Conservation (phyloP, 1,140 invertebrate genomes). For the Drosophila nebulosa region DNA sequence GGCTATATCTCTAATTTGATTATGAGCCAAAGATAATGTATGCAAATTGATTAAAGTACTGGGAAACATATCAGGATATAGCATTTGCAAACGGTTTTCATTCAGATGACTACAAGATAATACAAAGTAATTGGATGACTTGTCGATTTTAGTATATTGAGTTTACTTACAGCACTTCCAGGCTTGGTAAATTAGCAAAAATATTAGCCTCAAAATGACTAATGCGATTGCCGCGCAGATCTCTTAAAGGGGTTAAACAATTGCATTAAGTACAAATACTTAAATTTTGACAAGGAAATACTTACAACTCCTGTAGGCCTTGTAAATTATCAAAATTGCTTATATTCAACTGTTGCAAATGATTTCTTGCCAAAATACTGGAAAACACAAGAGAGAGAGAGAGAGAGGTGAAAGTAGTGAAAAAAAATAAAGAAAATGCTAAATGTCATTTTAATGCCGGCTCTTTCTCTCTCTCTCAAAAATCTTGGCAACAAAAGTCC, state of each 20-base stretch:
- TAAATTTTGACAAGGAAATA: conserved; percentile 3
- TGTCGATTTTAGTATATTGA: too few species aligned
- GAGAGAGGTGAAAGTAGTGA: too few species aligned
- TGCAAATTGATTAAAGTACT: conserved; percentile 57
- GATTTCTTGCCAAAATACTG: conserved; percentile 79
- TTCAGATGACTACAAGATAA: conserved; percentile 55
- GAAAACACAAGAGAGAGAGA: conserved; percentile 9
- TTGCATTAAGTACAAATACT: neutral
- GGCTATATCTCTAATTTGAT: conserved; percentile 68
- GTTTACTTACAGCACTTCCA: conserved; percentile 81
- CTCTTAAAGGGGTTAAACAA: conserved; percentile 46
- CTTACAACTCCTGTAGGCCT: conserved; percentile 80
- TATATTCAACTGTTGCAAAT: conserved; percentile 50
- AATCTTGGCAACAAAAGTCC: conserved; percentile 47
- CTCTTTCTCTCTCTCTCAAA: too few species aligned
- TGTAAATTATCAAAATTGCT: conserved; percentile 65
- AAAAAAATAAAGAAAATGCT: conserved; percentile 31
- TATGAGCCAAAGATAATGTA: conserved; percentile 80
- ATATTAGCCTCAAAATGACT: conserved; percentile 56
- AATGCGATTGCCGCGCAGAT: conserved; percentile 80
- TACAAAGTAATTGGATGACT: neutral
- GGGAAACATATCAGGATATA: conserved; percentile 57
- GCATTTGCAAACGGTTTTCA: conserved; percentile 58
- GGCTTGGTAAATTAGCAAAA: conserved; percentile 60
- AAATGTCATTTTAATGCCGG: conserved; percentile 67